phyloP scores from a whole-genome alignment of 2,888 invertebrate species.

The Cybosia mesomella region DNA sequence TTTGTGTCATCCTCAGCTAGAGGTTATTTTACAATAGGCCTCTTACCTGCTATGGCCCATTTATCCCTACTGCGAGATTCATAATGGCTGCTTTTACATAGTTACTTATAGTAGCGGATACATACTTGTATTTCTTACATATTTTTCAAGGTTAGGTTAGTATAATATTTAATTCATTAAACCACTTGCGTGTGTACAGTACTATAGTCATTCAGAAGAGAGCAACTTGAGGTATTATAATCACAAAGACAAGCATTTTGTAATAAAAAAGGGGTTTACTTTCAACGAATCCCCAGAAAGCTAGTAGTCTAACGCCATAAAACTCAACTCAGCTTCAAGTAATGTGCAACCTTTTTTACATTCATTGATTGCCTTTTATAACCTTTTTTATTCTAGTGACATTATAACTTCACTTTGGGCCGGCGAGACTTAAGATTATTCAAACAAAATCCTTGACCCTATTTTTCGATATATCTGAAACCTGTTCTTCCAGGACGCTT shows the following conservation, averaged over 20 bases:
- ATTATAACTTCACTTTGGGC: background rate
- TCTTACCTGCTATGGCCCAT: slow-evolving; percentile 68
- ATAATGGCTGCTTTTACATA: slow-evolving; percentile 46
- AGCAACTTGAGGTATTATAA: background rate
- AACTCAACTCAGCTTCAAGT: background rate
- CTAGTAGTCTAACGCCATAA: background rate
- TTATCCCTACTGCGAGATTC: slow-evolving; percentile 55
- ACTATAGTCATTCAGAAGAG: background rate
- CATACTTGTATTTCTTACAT: background rate
- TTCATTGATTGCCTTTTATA: background rate
- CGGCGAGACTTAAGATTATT: slow-evolving; percentile 29
- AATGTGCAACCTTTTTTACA: background rate
- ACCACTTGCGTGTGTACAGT: too few species aligned
- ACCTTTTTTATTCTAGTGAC: background rate
- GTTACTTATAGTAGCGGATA: slow-evolving; percentile 15
- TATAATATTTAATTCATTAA: too few species aligned
- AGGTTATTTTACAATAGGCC: slow-evolving; percentile 60
- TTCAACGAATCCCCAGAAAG: background rate
- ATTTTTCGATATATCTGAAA: slow-evolving; percentile 58
- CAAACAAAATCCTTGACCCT: slow-evolving; percentile 60
- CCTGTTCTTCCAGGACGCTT: slow-evolving; percentile 67
- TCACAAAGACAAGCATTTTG: background rate
- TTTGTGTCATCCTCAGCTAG: slow-evolving; percentile 59
- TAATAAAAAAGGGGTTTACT: background rate
- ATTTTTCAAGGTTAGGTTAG: background rate